phyloP scores from a whole-genome alignment of 2,888 invertebrate species.

The Onchidella celtica region DNA sequence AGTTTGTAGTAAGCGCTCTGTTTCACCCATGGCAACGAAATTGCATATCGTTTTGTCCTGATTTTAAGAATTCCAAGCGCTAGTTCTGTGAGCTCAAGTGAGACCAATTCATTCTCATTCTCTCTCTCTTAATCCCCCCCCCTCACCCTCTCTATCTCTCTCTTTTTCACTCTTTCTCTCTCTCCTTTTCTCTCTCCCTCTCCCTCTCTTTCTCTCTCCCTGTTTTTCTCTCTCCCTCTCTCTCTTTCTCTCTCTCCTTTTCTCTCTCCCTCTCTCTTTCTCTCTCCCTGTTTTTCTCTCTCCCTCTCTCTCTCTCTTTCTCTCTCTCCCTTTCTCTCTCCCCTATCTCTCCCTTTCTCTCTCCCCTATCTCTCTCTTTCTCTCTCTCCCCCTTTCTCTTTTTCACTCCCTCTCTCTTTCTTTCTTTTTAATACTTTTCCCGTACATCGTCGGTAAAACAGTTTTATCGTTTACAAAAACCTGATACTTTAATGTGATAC shows the following conservation, averaged over 20 bases:
- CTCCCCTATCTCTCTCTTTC: no score
- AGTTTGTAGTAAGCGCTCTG: no score
- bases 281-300: no score
- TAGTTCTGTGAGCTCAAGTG: no score
- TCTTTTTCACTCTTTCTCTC: background rate
- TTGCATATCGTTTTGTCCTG: no score
- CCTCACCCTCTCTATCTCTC: constrained; percentile 14
- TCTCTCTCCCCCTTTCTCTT: constrained; percentile 24
- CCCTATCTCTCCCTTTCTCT: no score
- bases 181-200: background rate
- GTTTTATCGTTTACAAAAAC: no score
- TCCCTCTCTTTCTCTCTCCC: background rate
- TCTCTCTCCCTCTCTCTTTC: background rate
- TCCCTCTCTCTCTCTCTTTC: background rate
- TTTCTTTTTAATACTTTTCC: background rate
- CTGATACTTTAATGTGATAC: no score
- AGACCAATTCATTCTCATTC: no score
- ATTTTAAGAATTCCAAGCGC: no score
- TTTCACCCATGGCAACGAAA: no score
- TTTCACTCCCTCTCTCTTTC: constrained; percentile 29
- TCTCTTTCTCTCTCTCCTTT: background rate
- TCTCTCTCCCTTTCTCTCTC: background rate
- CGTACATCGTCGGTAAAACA: no score
- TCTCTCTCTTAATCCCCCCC: constrained; percentile 7
- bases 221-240: background rate